phyloP scores from a whole-genome alignment of 2,888 invertebrate genomes.

The Ochropleura plecta region DNA sequence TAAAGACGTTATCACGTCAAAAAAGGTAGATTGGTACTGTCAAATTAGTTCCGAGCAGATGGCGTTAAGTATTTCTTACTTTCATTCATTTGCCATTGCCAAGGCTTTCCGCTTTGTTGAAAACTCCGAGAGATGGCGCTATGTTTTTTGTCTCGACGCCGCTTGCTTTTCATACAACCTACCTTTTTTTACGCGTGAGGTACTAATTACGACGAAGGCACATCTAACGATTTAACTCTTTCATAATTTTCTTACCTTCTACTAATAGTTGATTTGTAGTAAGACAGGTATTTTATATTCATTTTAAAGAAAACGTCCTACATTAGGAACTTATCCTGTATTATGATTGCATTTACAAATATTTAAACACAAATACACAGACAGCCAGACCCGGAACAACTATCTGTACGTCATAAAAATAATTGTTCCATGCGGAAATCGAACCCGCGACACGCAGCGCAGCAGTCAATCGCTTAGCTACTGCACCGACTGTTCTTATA shows the following conservation, averaged over 20 bases:
- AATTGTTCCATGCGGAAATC: too few species aligned
- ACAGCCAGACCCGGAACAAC: too few species aligned
- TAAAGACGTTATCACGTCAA: too few species aligned
- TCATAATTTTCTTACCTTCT: too few species aligned
- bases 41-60: background rate
- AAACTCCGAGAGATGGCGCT: background rate
- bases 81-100: background rate
- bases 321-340: too few species aligned
- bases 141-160: background rate
- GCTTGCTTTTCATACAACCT: background rate
- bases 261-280: background rate
- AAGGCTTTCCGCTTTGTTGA: background rate
- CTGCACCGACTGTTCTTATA: too few species aligned
- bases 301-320: too few species aligned
- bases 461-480: too few species aligned
- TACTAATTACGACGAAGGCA: background rate
- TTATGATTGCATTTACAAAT: too few species aligned
- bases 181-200: background rate
- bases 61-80: background rate
- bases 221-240: background rate
- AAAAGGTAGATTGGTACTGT: background rate
- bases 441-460: too few species aligned
- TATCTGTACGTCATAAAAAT: too few species aligned
- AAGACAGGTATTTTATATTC: background rate
- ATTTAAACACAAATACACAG: too few species aligned